A percentile compares a stretch with the other conserved stretches of the same genome.
phyloP scores from a whole-genome alignment of 2,888 invertebrate species.

The Parnassius mnemosyne region DNA sequence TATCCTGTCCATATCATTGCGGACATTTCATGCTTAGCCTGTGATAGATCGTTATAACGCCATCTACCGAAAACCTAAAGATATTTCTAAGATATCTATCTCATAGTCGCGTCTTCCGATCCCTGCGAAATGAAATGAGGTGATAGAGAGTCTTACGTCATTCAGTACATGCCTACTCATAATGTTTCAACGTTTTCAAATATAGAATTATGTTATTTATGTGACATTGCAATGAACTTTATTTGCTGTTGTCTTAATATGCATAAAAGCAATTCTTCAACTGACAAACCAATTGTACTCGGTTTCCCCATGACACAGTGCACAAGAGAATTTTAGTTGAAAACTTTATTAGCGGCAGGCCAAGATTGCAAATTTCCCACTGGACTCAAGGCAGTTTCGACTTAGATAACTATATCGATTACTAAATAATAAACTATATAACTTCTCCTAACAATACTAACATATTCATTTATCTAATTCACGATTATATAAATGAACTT shows the following conservation, averaged over 20 bases:
- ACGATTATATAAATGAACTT: slow-evolving; percentile 1
- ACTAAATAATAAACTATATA: slow-evolving; percentile 33
- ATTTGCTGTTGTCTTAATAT: background rate
- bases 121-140: no score
- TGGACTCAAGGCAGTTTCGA: slow-evolving; percentile 72
- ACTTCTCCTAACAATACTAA: slow-evolving; percentile 52
- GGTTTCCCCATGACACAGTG: slow-evolving; percentile 58
- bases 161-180: no score
- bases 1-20: no score
- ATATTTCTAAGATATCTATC: no score
- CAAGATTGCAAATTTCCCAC: slow-evolving; percentile 78
- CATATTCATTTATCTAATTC: slow-evolving; percentile 23
- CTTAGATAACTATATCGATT: slow-evolving; percentile 69
- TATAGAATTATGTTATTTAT: no score
- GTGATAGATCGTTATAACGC: no score
- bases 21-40: no score
- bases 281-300: slow-evolving; percentile 64
- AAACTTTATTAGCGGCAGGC: slow-evolving; percentile 76
- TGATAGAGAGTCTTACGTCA: no score
- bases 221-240: no score
- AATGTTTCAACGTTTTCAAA: no score
- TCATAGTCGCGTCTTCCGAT: no score
- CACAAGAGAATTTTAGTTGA: slow-evolving; percentile 77
- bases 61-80: no score
- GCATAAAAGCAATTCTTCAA: slow-evolving; percentile 32